Percentiles rank a stretch among this genome's conserved stretches.
phyloP scores from a whole-genome alignment of 2,888 invertebrate species.

The Orgyia antiqua region DNA sequence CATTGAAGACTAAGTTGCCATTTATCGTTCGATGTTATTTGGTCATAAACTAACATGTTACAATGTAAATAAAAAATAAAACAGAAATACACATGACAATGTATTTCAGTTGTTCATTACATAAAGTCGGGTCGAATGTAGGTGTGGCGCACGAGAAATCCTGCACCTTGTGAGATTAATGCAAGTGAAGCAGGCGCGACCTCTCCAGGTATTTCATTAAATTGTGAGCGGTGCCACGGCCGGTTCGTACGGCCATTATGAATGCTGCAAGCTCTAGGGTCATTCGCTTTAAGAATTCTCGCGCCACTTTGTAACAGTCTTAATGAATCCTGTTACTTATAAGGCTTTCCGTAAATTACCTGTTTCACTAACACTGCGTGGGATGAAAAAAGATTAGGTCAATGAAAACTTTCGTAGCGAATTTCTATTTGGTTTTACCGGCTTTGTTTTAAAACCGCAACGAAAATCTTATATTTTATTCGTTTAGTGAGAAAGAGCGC shows the following conservation, averaged over 20 bases:
- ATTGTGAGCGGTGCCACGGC: slow-evolving; percentile 64
- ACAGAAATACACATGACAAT: too few relatives aligned
- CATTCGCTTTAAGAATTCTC: slow-evolving; percentile 76
- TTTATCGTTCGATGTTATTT: too few relatives aligned
- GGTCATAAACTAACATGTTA: too few relatives aligned
- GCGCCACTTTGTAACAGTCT: slow-evolving; percentile 75
- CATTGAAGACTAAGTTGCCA: too few relatives aligned
- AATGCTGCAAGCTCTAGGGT: slow-evolving; percentile 73
- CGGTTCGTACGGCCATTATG: slow-evolving; percentile 71
- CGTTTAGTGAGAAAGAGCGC: too few relatives aligned
- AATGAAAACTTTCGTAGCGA: slow-evolving; percentile 43
- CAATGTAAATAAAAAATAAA: too few relatives aligned
- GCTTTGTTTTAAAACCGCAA: too few relatives aligned
- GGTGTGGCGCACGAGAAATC: too few relatives aligned
- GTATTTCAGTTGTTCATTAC: too few relatives aligned
- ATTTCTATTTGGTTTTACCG: slow-evolving; percentile 23
- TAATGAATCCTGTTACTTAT: slow-evolving; percentile 78
- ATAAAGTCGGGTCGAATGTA: too few relatives aligned
- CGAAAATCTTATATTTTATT: too few relatives aligned
- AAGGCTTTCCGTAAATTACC: slow-evolving; percentile 73
- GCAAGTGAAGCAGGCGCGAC: slow-evolving; percentile 69
- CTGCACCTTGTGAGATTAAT: too few relatives aligned
- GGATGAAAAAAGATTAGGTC: slow-evolving; percentile 53
- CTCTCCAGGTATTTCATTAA: slow-evolving; percentile 78
- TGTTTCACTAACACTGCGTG: slow-evolving; percentile 59